Percentiles rank a stretch among this genome's conserved stretches.
These are phyloP conservation scores for Echeneis naucrates DNA, from an alignment of 2,797 vertebrate genomes.

Conservation along the genomic window DNA sequence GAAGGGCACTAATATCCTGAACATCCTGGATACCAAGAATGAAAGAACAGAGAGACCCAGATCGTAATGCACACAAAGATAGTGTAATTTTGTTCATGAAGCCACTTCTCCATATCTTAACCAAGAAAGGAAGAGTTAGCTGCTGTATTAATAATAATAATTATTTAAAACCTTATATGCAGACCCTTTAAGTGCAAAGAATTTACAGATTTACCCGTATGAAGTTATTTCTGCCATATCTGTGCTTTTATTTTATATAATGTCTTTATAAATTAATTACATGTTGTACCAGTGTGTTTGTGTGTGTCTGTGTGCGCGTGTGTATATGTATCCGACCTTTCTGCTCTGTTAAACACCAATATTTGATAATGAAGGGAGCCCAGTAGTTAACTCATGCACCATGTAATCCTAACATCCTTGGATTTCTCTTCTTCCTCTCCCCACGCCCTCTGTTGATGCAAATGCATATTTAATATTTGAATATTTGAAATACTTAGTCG, in stretches of 20 bases:
- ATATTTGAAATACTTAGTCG: neutral
- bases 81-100: too few relatives aligned
- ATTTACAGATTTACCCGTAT: neutral
- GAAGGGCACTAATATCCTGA: too few relatives aligned
- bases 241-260: conserved; percentile 13
- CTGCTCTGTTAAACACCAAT: conserved; percentile 56
- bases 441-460: neutral
- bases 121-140: neutral
- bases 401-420: conserved; percentile 20
- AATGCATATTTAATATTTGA: conserved; percentile 2
- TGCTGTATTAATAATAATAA: neutral
- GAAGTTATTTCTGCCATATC: neutral
- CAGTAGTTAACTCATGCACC: conserved; percentile 13
- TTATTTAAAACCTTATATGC: neutral
- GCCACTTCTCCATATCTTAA: neutral
- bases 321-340: conserved; percentile 39
- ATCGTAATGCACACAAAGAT: neutral
- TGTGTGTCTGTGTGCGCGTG: too few relatives aligned
- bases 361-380: conserved; percentile 11
- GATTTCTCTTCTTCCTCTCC: too few relatives aligned
- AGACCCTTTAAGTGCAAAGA: neutral
- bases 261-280: conserved; percentile 29
- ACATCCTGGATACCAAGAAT: too few relatives aligned
- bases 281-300: too few relatives aligned
- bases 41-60: neutral